A percentile compares a stretch with the other conserved stretches of the same genome.
Conservation (phyloP, 1,140 invertebrate genomes). For the Pseudobourletiella spinata region DNA sequence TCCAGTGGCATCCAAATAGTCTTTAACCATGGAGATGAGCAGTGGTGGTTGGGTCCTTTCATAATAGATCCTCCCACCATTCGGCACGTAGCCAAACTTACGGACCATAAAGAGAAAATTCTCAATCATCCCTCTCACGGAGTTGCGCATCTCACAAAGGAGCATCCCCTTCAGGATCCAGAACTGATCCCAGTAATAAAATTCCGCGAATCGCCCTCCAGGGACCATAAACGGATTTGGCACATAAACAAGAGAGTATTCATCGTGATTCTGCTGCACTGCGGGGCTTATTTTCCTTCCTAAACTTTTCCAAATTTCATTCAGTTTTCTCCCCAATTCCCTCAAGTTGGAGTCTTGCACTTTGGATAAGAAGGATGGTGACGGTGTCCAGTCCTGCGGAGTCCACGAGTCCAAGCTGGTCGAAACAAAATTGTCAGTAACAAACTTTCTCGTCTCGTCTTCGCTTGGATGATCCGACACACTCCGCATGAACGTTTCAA, state of each 20-base stretch:
- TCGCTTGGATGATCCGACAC: conserved; percentile 16
- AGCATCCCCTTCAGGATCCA: conserved; percentile 84
- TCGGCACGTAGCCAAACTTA: conserved; percentile 55
- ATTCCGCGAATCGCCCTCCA: conserved; percentile 79
- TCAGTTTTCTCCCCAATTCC: conserved; percentile 42
- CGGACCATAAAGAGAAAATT: conserved; percentile 22
- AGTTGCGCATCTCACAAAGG: conserved; percentile 69
- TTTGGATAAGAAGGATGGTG: conserved; percentile 52
- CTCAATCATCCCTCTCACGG: conserved; percentile 49
- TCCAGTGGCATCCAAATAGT: conserved; percentile 60
- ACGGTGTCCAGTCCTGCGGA: conserved; percentile 62
- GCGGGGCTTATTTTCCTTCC: conserved; percentile 58
- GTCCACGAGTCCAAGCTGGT: conserved; percentile 59
- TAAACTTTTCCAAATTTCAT: conserved; percentile 46
- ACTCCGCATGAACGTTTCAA: not conserved
- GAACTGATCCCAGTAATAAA: conserved; percentile 70
- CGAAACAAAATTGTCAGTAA: conserved; percentile 36
- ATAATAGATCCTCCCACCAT: conserved; percentile 76
- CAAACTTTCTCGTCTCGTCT: conserved; percentile 37
- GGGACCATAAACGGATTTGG: conserved; percentile 55
- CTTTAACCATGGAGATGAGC: conserved; percentile 65
- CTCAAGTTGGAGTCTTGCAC: conserved; percentile 58
- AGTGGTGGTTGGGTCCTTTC: conserved; percentile 47
- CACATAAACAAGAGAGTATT: conserved; percentile 46
- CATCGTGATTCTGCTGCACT: conserved; percentile 57